phyloP scores from a whole-genome alignment of 2,888 invertebrate genomes.

The Yponomeuta evonymella region DNA sequence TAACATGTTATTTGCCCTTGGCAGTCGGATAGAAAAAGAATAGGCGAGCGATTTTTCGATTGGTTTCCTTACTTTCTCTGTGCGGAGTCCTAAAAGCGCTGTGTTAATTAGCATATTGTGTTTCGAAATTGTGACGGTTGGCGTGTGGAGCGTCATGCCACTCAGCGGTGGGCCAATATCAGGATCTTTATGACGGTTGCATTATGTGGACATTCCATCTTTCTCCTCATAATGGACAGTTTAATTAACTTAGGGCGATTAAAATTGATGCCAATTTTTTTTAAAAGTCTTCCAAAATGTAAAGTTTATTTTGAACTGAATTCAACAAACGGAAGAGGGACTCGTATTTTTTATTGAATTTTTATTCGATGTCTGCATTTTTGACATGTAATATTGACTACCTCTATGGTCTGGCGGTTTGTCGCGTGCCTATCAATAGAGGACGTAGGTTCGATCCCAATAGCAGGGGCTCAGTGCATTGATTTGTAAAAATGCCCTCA shows the following conservation, averaged over 20 bases:
- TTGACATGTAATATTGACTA: too few species aligned
- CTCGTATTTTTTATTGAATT: too few species aligned
- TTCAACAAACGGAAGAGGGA: not conserved
- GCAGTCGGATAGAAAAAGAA: not conserved
- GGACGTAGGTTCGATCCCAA: too few species aligned
- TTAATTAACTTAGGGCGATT: slow-evolving; percentile 1
- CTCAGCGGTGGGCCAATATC: slow-evolving; percentile 64
- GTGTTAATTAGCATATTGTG: slow-evolving; percentile 75
- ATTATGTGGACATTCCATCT: slow-evolving; percentile 45
- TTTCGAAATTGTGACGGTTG: slow-evolving; percentile 72
- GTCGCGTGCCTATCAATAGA: too few species aligned
- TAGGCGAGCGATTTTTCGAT: not conserved
- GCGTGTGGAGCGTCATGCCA: slow-evolving; percentile 59
- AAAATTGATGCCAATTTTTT: too few species aligned
- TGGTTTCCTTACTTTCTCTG: not conserved
- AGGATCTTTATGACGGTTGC: slow-evolving; percentile 47
- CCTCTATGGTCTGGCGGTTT: too few species aligned
- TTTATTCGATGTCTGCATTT: too few species aligned
- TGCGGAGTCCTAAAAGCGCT: slow-evolving; percentile 32
- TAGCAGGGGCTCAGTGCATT: too few species aligned
- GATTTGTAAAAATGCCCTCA: too few species aligned
- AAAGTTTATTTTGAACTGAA: not conserved
- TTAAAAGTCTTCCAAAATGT: not conserved
- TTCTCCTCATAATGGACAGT: not conserved
- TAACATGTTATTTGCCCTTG: not conserved